Evolutionary conservation across 1,140 invertebrate species (phyloP), one percentile per base, ranked within the genome.

Genomic region (Aphis craccivora): DNA sequence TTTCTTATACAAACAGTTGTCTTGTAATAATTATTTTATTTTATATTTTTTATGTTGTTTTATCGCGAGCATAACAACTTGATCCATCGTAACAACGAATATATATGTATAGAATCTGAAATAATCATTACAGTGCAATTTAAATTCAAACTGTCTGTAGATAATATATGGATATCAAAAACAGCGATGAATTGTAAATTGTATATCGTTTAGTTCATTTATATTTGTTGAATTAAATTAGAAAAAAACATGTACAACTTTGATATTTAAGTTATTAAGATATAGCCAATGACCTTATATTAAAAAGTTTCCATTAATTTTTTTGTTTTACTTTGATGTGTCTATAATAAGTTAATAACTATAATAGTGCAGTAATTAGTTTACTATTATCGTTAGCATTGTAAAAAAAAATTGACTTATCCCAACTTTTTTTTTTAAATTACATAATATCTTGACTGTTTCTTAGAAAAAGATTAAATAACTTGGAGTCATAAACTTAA

Each of bases 231-330:
- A 11, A 67, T n/a, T 14, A n/a, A 67, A 67, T 14, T n/a, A 1
- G 23, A 11, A n/a, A n/a, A 67, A n/a, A 67, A n/a, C 11, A 3
- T 3, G 8, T 76, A n/a, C 6, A n/a, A 76, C 30, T 76, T 76
- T 76, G 14, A 76, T 6, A 76, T 3, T 3, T 40, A 40, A 40
- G 37, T 40, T 3, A 40, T 14, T 76, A 76, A n/a, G 4, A 76
- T 2, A n/a, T 5, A 4, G 7, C 1, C 3, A 0, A 4, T 1
- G 4, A 9, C 0, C n/a, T 76, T 76, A 6, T 76, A 76, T 76
- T n/a, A 5, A 87, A 87, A 87, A n/a, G 43, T n/a, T 87, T 87
- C n/a, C 11, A 76, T 76, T 76, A n/a, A n/a, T 76, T 4, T 6
- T n/a, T 30, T 48, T 48, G 22, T 86, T 86, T 48, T n/a, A 4